phyloP scores from a whole-genome alignment of 2,797 vertebrate species.

The Carcharodon carcharias region DNA sequence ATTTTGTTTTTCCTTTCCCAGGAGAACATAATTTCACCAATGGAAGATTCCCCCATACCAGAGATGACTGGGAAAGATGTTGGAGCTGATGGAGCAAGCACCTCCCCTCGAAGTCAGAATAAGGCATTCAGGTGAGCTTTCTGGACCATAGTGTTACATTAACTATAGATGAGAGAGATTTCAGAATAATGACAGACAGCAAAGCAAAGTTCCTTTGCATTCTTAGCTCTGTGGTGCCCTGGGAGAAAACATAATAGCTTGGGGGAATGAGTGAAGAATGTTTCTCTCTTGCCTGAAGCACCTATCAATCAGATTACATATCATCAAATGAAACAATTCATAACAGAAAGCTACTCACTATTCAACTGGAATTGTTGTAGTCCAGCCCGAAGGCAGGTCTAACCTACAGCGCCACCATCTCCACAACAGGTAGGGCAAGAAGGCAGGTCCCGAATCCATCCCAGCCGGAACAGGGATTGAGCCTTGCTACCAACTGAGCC shows the following conservation, averaged over 20 bases:
- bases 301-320: neutral
- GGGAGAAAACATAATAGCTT: neutral
- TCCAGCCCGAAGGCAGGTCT: too few relatives aligned
- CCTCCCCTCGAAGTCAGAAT: conserved; percentile 90
- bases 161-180: neutral
- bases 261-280: neutral
- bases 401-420: too few relatives aligned
- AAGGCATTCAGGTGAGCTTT: conserved; percentile 83
- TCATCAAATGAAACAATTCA: neutral
- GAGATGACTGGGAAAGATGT: conserved; percentile 84
- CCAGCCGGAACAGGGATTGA: too few relatives aligned
- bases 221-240: neutral
- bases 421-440: too few relatives aligned
- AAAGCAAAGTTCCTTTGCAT: neutral
- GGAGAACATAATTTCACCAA: conserved; percentile 98
- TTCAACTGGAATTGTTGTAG: neutral
- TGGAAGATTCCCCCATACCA: conserved; percentile 94
- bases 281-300: neutral
- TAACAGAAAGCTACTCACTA: neutral
- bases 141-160: neutral
- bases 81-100: conserved; percentile 77
- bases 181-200: neutral
- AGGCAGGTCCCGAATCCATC: too few relatives aligned
- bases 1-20: conserved; percentile 44
- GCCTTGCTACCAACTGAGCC: too few relatives aligned